These are phyloP conservation scores for Xestia c-nigrum DNA, from an alignment of 2,888 invertebrate species.

Conservation along the genomic window DNA sequence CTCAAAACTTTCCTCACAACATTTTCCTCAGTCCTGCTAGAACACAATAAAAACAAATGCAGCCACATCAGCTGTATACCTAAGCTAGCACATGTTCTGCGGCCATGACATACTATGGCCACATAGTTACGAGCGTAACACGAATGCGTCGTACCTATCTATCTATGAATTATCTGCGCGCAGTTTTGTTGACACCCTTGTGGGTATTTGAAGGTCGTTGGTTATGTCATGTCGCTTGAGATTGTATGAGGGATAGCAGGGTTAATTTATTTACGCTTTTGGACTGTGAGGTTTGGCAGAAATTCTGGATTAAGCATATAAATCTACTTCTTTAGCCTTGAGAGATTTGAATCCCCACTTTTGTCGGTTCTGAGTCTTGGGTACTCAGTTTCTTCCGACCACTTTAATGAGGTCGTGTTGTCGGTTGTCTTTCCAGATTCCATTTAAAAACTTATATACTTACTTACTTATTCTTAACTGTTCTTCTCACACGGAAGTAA, in stretches of 20 bases:
- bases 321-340: background rate
- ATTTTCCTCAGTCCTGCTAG: slow-evolving; percentile 7
- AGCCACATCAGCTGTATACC: slow-evolving; percentile 53
- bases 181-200: slow-evolving; percentile 60
- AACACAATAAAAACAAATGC: slow-evolving; percentile 37
- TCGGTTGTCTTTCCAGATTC: no score
- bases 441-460: no score
- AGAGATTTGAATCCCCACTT: no score
- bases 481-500: background rate
- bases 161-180: slow-evolving; percentile 56
- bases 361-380: no score
- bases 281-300: background rate
- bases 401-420: no score
- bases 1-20: no score
- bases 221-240: slow-evolving; percentile 29
- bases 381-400: no score
- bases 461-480: background rate
- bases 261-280: background rate
- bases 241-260: background rate
- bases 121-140: slow-evolving; percentile 37
- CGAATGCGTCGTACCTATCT: slow-evolving; percentile 58
- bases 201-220: slow-evolving; percentile 43
- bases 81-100: slow-evolving; percentile 39
- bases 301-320: background rate
- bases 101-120: slow-evolving; percentile 64